phyloP scores from a whole-genome alignment of 1,140 invertebrate species.

The Papilio polytes region DNA sequence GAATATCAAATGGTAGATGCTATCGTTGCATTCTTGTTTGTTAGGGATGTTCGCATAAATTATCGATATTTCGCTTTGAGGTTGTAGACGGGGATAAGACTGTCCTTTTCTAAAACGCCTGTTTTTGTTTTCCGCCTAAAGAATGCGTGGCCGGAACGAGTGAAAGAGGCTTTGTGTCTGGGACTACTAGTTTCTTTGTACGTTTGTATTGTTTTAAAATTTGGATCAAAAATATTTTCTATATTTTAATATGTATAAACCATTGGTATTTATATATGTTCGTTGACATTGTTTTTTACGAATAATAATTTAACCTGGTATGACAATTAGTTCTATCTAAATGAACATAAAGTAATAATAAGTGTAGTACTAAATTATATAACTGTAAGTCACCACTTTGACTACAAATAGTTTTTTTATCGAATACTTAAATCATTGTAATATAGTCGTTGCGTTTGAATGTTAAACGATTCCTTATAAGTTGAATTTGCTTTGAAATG shows the following conservation, averaged over 20 bases:
- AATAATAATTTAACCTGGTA: not conserved
- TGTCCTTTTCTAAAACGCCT: slow-evolving; percentile 74
- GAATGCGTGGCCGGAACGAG: slow-evolving; percentile 65
- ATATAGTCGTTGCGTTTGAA: slow-evolving; percentile 48
- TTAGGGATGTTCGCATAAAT: slow-evolving; percentile 82
- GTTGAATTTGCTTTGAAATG: slow-evolving; percentile 69
- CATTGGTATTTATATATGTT: not conserved
- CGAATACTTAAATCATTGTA: slow-evolving; percentile 31
- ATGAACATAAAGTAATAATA: not conserved
- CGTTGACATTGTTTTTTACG: not conserved
- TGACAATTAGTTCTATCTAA: not conserved
- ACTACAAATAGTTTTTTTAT: slow-evolving; percentile 17
- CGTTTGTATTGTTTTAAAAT: not conserved
- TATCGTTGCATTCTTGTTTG: slow-evolving; percentile 69
- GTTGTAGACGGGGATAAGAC: slow-evolving; percentile 59
- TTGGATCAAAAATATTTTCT: not conserved
- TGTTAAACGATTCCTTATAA: slow-evolving; percentile 60
- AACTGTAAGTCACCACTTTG: not conserved
- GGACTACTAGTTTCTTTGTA: slow-evolving; percentile 7
- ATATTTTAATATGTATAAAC: not conserved
- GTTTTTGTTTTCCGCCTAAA: slow-evolving; percentile 73
- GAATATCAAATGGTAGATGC: slow-evolving; percentile 44
- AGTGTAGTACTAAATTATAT: not conserved
- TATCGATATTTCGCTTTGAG: slow-evolving; percentile 78
- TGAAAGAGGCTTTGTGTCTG: slow-evolving; percentile 39